These are phyloP conservation scores for Streptopelia turtur DNA, from an alignment of 2,797 vertebrate species.

Conservation along the genomic window DNA sequence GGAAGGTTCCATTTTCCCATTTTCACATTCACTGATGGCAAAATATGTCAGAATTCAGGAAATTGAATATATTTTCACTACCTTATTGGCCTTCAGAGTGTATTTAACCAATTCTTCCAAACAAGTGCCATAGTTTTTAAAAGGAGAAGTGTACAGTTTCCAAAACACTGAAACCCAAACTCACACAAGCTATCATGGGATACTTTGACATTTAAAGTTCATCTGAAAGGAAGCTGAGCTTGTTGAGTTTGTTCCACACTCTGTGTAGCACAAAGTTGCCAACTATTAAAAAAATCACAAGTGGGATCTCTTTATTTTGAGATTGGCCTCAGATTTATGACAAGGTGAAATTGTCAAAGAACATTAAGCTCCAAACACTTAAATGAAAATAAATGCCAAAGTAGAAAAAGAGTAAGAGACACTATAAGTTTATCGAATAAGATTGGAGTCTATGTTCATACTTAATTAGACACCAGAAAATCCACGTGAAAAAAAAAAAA, in stretches of 20 bases:
- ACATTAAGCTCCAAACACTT: background rate
- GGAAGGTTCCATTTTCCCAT: background rate
- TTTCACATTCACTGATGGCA: background rate
- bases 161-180: background rate
- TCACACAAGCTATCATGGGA: background rate
- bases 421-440: background rate
- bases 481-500: background rate
- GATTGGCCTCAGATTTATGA: background rate
- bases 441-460: background rate
- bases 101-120: background rate
- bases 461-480: background rate
- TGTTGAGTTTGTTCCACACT: background rate
- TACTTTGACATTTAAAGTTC: conserved; percentile 23
- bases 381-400: background rate
- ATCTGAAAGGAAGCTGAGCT: background rate
- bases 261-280: background rate
- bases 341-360: background rate
- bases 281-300: background rate
- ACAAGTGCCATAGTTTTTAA: background rate
- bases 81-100: background rate
- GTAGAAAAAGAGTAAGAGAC: background rate
- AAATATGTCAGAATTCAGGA: background rate
- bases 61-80: background rate
- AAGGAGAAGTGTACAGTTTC: background rate
- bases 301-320: background rate